Evolutionary conservation across 2,797 vertebrate species (phyloP), one percentile per base, ranked within the genome.

Genomic region (Dermochelys coriacea): DNA sequence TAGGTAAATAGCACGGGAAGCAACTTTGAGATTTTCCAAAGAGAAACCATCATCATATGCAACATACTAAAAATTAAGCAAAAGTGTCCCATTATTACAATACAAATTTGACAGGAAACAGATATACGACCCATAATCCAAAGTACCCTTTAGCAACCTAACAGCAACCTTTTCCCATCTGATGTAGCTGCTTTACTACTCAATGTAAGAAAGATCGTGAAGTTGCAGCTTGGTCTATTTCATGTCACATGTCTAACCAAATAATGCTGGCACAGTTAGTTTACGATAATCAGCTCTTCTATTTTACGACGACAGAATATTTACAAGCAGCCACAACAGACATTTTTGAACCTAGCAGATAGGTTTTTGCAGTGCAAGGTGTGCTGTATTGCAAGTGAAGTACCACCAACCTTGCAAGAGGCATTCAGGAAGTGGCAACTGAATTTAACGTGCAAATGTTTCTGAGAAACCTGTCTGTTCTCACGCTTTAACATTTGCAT

Each of bases 251-350:
- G 78, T 75, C 95, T 54, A 31, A 31, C 16, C 82, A 82, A 31
- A 47, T 75, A 50, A 71, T 34, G 78, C 80, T 88, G 89, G 88
- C 81, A 79, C 80, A 6, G 12, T 74, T 27, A 91, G 68, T 59
- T 94, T 23, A 84, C 1, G 37, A 59, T 37, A 34, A 34, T 74
- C 14, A 92, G 88, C 90, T 94, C 93, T 91, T 92, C 91, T 93
- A 90, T 45, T 92, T 90, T 84, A 95, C 95, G 93, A 95, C 80
- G 51, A 94, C 3, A 31, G 87, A 95, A 87, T 95, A 97, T 97
- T 94, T 96, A 96, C 95, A 97, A 97, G 85, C 57, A 59, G 59
- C 86, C 92, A 74, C 31, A 82, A 27, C 19, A 51, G 85, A 77
- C 55, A 52, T 34, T 82, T 61, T 86, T 61, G 54, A 71, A n/a